Conservation (phyloP, 2,888 invertebrate genomes). For the Acronicta psi region DNA sequence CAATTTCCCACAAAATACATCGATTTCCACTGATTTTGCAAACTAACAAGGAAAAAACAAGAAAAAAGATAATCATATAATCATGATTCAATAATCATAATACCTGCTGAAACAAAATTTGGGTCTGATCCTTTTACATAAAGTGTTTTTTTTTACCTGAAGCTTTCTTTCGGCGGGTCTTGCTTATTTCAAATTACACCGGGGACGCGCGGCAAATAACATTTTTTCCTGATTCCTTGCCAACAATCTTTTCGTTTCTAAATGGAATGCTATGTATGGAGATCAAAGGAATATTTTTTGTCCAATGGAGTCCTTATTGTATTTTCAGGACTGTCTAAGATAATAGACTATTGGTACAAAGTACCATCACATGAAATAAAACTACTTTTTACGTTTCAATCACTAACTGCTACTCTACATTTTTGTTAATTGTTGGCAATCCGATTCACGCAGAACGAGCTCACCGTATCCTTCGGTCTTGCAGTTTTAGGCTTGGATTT, state of each 20-base stretch:
- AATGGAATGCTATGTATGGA: constrained; percentile 30
- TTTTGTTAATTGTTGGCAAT: too few relatives aligned
- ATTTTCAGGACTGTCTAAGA: neutral
- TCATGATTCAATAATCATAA: constrained; percentile 74
- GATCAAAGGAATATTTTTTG: constrained; percentile 16
- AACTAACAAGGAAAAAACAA: constrained; percentile 46
- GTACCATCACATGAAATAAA: too few relatives aligned
- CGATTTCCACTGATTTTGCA: constrained; percentile 9
- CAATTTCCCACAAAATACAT: too few relatives aligned
- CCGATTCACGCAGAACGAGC: too few relatives aligned
- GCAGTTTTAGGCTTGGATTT: too few relatives aligned
- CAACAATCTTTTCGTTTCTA: constrained; percentile 43
- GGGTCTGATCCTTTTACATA: constrained; percentile 63
- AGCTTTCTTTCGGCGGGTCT: constrained; percentile 57
- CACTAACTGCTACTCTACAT: too few relatives aligned
- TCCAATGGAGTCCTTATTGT: neutral
- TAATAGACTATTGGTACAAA: too few relatives aligned
- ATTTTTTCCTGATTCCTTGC: constrained; percentile 48
- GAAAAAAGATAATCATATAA: constrained; percentile 64
- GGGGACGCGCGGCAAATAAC: constrained; percentile 55
- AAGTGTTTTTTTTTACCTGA: constrained; percentile 68
- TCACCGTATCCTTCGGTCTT: too few relatives aligned
- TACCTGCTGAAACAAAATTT: constrained; percentile 56
- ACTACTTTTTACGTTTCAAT: too few relatives aligned
- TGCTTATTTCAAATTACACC: constrained; percentile 68